Base-by-base conservation (phyloP, 1,140 invertebrate species). In the Semibalanus balanoides region DNA sequence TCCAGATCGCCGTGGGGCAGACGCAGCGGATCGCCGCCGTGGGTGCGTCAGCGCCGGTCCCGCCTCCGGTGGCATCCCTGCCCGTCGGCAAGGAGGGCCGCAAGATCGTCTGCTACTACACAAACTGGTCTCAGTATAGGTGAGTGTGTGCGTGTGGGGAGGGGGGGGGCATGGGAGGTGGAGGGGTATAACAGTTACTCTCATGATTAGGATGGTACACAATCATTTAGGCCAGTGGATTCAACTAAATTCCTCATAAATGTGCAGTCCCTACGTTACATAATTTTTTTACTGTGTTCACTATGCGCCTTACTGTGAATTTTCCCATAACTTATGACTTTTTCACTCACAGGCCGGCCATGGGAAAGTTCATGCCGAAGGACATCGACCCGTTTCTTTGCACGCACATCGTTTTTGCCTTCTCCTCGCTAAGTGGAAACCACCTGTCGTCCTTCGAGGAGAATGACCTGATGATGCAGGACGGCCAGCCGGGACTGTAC, bases 361-460 rank as follows among this genome's bases (percentile, higher is more conserved):
- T 93, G 76, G 96, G 94, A 40, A 97, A 97, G 85, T 98, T 95
- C 85, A 82, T 90, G 43, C 96, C 96, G 0, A 96, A 98, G 86
- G 93, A 98, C 83, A 97, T 98, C 78, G 91, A 95, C 76, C 93
- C 95, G 0, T 91, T 95, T 83, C 87, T 98, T 9, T 98, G 96
- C 84, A 98, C 96, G 0, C 96, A 98, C 85, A 87, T 98, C 80
- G 94, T 98, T 80, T 97, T 95, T 83, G 93, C 96, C 30, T 98
- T 98, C 83, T 95, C 94, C 0, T 97, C 94, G 94, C 86, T 98
- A 83, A 97, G 97, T 85, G 96, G 96, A 82, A 93, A 94, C 79
- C 93, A 93, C 81, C 84, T 96, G 43, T 93, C 92, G 74, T 93
- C 93, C 27, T 96, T 95, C 81, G 94, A 97, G 83, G 89, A 90